phyloP scores from a whole-genome alignment of 1,140 invertebrate genomes.

The Frieseomelitta varia region DNA sequence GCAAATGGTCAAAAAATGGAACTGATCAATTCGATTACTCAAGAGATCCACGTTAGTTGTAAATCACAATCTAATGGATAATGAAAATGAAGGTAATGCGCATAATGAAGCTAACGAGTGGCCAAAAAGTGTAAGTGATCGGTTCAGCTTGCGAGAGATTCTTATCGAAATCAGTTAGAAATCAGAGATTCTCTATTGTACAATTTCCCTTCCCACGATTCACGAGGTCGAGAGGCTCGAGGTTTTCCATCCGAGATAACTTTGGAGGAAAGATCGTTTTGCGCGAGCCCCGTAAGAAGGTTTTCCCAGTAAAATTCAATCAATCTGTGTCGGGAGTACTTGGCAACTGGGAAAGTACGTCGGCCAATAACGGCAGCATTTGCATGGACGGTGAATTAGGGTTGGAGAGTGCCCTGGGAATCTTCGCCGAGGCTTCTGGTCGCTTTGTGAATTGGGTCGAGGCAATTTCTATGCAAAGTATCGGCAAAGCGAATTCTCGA shows the following conservation, averaged over 20 bases:
- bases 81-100: no score
- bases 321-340: background rate
- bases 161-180: background rate
- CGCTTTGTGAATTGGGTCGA: conserved; percentile 19
- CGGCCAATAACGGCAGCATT: background rate
- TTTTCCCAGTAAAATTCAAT: background rate
- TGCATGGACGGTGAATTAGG: conserved; percentile 4
- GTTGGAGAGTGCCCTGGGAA: background rate
- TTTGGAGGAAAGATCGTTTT: background rate
- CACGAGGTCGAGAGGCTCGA: background rate
- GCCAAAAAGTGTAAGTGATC: no score
- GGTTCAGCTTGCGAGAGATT: no score
- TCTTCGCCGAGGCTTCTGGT: conserved; percentile 1
- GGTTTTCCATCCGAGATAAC: background rate
- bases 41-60: no score
- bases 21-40: no score
- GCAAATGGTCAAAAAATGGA: no score
- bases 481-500: conserved; percentile 15
- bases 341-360: background rate
- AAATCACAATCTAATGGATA: no score
- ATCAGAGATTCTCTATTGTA: background rate
- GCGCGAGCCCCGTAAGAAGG: background rate
- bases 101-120: no score
- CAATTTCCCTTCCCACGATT: background rate
- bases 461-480: conserved; percentile 41